Percentiles rank a stretch among this genome's conserved stretches.
These are phyloP conservation scores for Catamblyrhynchus diadema DNA, from an alignment of 2,797 vertebrate genomes.

Conservation along the genomic window DNA sequence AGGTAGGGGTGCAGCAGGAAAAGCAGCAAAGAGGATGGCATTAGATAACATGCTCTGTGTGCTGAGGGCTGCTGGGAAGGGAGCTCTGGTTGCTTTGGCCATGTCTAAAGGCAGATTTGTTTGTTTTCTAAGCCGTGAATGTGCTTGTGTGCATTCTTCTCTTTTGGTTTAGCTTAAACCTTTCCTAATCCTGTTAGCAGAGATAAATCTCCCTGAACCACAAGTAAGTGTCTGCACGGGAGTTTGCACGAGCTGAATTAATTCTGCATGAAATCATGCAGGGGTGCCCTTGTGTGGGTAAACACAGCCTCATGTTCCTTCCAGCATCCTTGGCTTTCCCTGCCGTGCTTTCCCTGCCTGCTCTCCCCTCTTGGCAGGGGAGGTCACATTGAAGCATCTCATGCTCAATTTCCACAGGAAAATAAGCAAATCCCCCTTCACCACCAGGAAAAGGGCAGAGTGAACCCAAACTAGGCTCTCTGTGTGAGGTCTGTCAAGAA, in stretches of 20 bases:
- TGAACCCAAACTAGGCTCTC: background rate
- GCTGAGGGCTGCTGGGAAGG: background rate
- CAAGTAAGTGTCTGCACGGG: background rate
- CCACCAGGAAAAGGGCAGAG: background rate
- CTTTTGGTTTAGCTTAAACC: slow-evolving; percentile 28
- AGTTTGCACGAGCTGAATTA: background rate
- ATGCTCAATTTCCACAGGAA: background rate
- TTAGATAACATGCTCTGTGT: background rate
- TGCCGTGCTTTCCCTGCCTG: background rate
- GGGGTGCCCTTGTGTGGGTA: background rate
- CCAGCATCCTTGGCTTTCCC: background rate
- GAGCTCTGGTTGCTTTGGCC: slow-evolving; percentile 7
- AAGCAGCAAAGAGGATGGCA: background rate
- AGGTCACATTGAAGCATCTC: background rate
- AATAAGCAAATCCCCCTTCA: background rate
- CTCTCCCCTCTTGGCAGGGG: background rate
- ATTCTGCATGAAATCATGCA: background rate
- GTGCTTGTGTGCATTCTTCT: background rate
- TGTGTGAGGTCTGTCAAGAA: background rate
- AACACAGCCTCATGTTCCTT: background rate
- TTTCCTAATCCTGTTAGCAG: slow-evolving; percentile 42
- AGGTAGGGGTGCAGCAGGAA: slow-evolving; percentile 19
- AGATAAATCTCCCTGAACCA: slow-evolving; percentile 17
- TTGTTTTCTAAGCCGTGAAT: slow-evolving; percentile 27
- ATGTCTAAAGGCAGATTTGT: slow-evolving; percentile 5